Evolutionary conservation across 2,113 vertebrate species (phyloP).

Genomic region (Corynorhinus townsendii): DNA sequence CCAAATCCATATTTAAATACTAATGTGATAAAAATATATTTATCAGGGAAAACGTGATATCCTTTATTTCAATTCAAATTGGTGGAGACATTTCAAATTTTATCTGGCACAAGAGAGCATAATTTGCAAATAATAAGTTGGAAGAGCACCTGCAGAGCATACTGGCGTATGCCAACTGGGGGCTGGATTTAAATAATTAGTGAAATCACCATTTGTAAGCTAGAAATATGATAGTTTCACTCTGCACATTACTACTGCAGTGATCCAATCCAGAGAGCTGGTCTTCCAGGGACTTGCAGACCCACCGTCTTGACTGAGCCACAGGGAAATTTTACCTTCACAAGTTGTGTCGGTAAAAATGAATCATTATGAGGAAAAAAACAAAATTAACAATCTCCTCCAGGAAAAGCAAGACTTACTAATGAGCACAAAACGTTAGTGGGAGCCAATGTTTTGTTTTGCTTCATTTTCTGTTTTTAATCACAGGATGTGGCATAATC

Average conservation of each 20-base stretch:
- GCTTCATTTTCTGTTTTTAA: constrained; percentile 2
- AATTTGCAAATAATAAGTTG: constrained; percentile 28
- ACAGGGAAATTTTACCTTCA: constrained; percentile 53
- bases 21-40: constrained; percentile 51
- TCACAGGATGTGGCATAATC: background rate
- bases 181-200: constrained; percentile 63
- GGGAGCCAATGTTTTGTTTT: background rate
- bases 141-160: constrained; percentile 19
- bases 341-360: constrained; percentile 30
- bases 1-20: constrained; percentile 31
- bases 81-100: constrained; percentile 32
- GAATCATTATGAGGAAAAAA: constrained; percentile 59
- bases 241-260: constrained; percentile 10
- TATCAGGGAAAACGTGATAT: constrained; percentile 47
- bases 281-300: constrained; percentile 29
- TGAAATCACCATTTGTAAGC: constrained; percentile 45
- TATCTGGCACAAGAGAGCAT: background rate
- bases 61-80: constrained; percentile 48
- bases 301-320: constrained; percentile 32
- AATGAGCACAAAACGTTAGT: constrained; percentile 55
- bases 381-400: constrained; percentile 64
- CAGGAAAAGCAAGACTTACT: constrained; percentile 51
- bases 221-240: constrained; percentile 49
- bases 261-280: constrained; percentile 46
- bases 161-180: background rate